phyloP scores from a whole-genome alignment of 23 tunicate species.

The Phallusia fumigata region DNA sequence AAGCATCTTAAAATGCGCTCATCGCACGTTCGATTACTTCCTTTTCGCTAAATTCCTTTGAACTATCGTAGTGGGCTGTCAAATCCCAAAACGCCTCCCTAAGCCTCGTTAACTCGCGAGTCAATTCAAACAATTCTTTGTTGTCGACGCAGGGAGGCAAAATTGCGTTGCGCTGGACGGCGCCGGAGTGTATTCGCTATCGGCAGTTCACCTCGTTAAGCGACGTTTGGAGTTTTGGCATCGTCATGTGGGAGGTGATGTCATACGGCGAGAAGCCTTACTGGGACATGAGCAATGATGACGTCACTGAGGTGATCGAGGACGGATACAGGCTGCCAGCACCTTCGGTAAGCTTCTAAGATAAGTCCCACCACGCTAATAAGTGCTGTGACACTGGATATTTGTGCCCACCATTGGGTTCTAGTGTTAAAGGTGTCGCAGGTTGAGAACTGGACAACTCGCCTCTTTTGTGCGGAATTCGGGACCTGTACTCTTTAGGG shows the following conservation, averaged over 20 bases:
- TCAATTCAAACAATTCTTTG: neutral
- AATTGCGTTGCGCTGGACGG: constrained; percentile 63
- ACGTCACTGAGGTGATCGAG: constrained; percentile 53
- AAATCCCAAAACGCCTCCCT: too few species aligned
- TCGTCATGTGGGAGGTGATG: constrained; percentile 99
- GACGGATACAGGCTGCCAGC: constrained; percentile 64
- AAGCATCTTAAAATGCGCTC: too few species aligned
- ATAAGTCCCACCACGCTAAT: too few species aligned
- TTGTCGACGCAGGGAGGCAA: constrained; percentile 49
- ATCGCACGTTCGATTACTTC: too few species aligned
- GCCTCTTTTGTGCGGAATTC: too few species aligned
- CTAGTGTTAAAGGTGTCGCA: too few species aligned
- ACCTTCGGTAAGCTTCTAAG: constrained; percentile 19
- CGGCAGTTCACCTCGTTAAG: constrained; percentile 45
- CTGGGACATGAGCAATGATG: constrained; percentile 94
- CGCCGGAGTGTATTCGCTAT: constrained; percentile 48
- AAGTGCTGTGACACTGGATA: neutral
- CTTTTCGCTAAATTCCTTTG: too few species aligned
- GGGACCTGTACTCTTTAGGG: too few species aligned
- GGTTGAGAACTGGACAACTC: too few species aligned
- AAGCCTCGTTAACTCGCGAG: too few species aligned
- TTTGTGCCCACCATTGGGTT: too few species aligned
- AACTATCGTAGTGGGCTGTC: too few species aligned
- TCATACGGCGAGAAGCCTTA: constrained; percentile 99
- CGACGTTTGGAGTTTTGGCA: constrained; percentile 73